These are phyloP conservation scores for Rallus limicola DNA, from an alignment of 2,113 vertebrate genomes.

Conservation along the genomic window DNA sequence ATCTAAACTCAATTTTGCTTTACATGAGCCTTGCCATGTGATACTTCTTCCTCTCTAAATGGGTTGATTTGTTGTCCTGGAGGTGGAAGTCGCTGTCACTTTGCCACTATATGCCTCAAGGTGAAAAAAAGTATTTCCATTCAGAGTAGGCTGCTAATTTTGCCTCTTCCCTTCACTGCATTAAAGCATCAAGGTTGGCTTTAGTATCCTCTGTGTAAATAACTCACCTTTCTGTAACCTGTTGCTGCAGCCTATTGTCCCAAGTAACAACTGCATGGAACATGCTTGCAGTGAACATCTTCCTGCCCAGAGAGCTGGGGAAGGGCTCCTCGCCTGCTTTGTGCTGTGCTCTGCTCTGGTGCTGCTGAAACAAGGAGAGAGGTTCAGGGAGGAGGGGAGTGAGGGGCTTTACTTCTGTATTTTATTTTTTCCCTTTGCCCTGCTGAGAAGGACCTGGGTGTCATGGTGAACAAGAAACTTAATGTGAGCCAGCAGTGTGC, in stretches of 20 bases:
- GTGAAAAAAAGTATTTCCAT: not conserved
- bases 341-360: not conserved
- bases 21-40: not conserved
- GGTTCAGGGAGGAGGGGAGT: not conserved
- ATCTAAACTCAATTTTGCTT: not conserved
- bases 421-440: not conserved
- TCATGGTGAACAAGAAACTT: too few relatives aligned
- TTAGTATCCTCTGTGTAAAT: not conserved
- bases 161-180: not conserved
- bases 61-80: not conserved
- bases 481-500: too few relatives aligned
- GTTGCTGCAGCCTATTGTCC: not conserved
- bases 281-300: not conserved
- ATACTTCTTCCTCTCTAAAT: not conserved
- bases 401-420: not conserved
- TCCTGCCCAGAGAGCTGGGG: not conserved
- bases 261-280: not conserved
- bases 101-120: not conserved
- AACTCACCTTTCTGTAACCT: not conserved
- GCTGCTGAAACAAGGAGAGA: not conserved
- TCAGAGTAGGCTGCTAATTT: not conserved
- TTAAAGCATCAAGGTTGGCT: not conserved
- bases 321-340: not conserved
- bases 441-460: too few relatives aligned
- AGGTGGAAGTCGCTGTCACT: not conserved